phyloP scores from a whole-genome alignment of 2,888 invertebrate genomes.

The Pocota personata region DNA sequence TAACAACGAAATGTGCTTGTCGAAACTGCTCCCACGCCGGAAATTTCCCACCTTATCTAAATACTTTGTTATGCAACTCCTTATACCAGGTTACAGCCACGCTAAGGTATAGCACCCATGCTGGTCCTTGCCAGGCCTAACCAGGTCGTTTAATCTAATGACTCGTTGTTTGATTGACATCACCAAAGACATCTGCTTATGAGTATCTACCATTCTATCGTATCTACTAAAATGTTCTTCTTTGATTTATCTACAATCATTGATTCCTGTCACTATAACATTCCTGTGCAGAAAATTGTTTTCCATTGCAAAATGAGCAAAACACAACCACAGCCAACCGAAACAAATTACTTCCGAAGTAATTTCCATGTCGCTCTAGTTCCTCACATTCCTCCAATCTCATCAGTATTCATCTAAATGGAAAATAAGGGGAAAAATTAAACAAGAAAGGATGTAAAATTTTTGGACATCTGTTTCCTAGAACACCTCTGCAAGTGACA shows the following conservation, averaged over 20 bases:
- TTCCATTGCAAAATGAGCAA: slow-evolving; percentile 1
- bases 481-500: slow-evolving; percentile 36
- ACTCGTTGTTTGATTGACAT: no score
- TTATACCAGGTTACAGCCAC: no score
- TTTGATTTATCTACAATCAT: not conserved
- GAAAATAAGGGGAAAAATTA: not conserved
- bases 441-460: slow-evolving; percentile 30
- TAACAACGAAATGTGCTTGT: no score
- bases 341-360: slow-evolving; percentile 53
- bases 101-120: no score
- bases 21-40: no score
- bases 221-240: not conserved
- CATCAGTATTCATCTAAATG: not conserved
- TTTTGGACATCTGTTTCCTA: slow-evolving; percentile 29
- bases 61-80: no score
- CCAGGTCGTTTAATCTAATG: no score
- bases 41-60: no score
- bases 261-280: not conserved
- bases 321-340: slow-evolving; percentile 11
- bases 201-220: no score
- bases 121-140: no score
- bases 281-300: not conserved
- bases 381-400: not conserved
- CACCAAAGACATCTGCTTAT: no score
- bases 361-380: slow-evolving; percentile 35